Base-by-base conservation (phyloP, 2,888 invertebrate species). In the Heliothis peltigera region DNA sequence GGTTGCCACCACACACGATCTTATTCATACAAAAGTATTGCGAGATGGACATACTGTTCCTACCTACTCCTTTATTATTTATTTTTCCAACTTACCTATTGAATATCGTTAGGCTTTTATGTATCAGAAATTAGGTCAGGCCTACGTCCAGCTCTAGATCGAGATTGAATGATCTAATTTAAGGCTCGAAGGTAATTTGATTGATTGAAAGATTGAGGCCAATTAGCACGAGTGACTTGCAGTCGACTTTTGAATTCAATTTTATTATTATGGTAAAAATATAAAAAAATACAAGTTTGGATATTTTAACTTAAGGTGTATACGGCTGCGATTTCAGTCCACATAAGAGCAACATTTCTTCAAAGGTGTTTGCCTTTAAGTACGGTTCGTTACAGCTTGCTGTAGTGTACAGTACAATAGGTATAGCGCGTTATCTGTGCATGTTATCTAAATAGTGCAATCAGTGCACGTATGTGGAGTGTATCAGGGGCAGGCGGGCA, bases 401-500 rank as follows among this genome's bases (percentile, higher is more conserved):
- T 55, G 65, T 52, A 42, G 49, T 54, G 60, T 64, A 48, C 46
- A 61, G 39, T 58, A 65, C 52, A 75, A 65, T 76, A 71, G 67
- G 71, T 76, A 70, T 61, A 53, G 57, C 60, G 43, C 42, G 65
- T 64, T 73, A 69, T 70, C 75, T 75, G 81, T 70, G 58, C 79
- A 75, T 77, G 81, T 79, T 84, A 85, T 83, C 84, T 84, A 81
- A 82, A 82, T 84, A 86, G 81, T 87, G 88, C 88, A 89, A 85
- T 85, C 76, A 73, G 78, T 81, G 80, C 82, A 82, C 75, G 71
- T 77, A 69, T 64, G 71, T 58, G 70, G 67, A 68, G 56, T 51
- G 73, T 63, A 70, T 57, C 58, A 61, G 76, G 59, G 79, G 73
- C 66, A 79, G 70, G 78, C 70, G 70, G 69, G 65, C 66, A 65